phyloP scores from a whole-genome alignment of 2,113 vertebrate genomes.

The Pungitius pungitius region DNA sequence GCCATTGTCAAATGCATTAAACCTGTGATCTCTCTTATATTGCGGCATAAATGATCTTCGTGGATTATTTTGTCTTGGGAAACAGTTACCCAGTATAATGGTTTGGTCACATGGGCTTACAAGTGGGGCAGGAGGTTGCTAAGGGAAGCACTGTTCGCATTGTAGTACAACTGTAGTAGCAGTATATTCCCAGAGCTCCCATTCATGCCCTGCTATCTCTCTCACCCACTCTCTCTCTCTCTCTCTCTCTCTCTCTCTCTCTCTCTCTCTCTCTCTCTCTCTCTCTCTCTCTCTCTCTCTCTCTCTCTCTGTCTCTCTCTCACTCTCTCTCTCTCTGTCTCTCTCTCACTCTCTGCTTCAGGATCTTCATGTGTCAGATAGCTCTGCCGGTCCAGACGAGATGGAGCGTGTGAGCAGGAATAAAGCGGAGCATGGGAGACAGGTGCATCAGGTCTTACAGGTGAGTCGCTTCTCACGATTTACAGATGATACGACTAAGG shows the following conservation, averaged over 20 bases:
- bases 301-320: not conserved
- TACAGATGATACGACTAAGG: not conserved
- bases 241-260: slow-evolving; percentile 4
- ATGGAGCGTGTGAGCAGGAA: slow-evolving; percentile 77
- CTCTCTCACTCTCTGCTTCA: slow-evolving; percentile 40
- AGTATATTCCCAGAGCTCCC: slow-evolving; percentile 68
- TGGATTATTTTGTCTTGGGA: slow-evolving; percentile 48
- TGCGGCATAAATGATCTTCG: slow-evolving; percentile 36
- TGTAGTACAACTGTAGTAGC: slow-evolving; percentile 74
- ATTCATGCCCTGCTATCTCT: slow-evolving; percentile 48
- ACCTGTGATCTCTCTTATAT: not conserved
- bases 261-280: not conserved
- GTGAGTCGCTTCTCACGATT: slow-evolving; percentile 62
- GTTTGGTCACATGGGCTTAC: slow-evolving; percentile 70
- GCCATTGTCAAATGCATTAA: not conserved
- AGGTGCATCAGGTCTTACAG: slow-evolving; percentile 81
- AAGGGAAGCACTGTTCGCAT: slow-evolving; percentile 75
- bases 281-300: not conserved
- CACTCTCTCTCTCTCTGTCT: not conserved
- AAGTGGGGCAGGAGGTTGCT: slow-evolving; percentile 75
- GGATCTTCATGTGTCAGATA: slow-evolving; percentile 74
- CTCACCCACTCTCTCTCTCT: slow-evolving; percentile 16
- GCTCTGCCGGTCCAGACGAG: slow-evolving; percentile 62
- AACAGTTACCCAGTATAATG: slow-evolving; percentile 70
- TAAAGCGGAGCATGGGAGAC: slow-evolving; percentile 62